Evolutionary conservation across 2,113 vertebrate species (phyloP), one percentile per base, ranked within the genome.

Genomic region (Sylvilagus bachmani): DNA sequence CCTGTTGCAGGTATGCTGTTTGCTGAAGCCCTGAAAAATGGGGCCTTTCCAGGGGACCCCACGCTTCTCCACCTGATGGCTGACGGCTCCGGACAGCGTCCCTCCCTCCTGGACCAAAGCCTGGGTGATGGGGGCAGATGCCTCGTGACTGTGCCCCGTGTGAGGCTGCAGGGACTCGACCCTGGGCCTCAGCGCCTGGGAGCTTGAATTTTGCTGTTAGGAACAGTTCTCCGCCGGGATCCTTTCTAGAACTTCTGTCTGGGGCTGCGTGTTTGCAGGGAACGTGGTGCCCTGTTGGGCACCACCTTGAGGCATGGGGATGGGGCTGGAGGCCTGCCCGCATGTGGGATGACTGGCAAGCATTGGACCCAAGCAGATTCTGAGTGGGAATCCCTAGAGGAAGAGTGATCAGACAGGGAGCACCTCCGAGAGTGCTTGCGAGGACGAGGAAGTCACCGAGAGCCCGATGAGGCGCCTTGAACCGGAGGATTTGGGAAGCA

Each of bases 91-190:
- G 82, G 11, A 7, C 13, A 29, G 29, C 61, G 62, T 53, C 49
- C 61, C 58, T 44, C 16, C 1, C 13, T 24, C 31, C 38, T 2
- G 38, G 29, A 1, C 25, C 44, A 79, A 51, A 22, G 29, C 64
- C 84, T 61, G 51, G 14, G 44, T 44, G 38, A 44, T 5, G 22
- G 66, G 64, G 29, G 31, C 80, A 24, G 13, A 33, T 3, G 0
- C 36, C 83, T 11, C 0, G 2, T 19, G 38, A 16, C 0, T 11
- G 79, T 17, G 11, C 0, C 0, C 1, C 53, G 10, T 0, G 0
- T 31, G 17, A 7, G 14, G 74, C 24, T 9, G 0, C 29, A 55
- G 24, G 13, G 21, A 44, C 44, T 7, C 6, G 44, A 8, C 44
- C 44, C 19, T 17, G 22, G 81, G 4, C 7, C 75, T 69, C 4